Evolutionary conservation across 1,140 invertebrate genomes (phyloP), one percentile per base, ranked within the genome.

Genomic region (Drosophila punjabiensis): DNA sequence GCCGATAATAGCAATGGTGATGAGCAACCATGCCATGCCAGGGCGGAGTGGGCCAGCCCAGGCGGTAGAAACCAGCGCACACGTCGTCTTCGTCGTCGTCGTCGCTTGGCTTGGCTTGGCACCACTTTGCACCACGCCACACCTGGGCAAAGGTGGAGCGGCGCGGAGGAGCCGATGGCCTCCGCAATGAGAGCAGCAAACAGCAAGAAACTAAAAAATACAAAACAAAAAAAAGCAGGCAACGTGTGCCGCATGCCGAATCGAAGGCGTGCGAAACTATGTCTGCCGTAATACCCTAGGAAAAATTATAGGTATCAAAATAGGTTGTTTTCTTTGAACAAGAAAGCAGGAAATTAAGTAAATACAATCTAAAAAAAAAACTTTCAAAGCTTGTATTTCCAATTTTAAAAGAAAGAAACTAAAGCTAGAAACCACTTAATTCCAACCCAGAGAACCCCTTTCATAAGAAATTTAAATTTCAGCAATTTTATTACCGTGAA

Each of bases 211-310:
- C 55, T 39, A 16, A 58, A 56, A 58, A 56, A 47, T 20, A 52
- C 28, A 50, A 30, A 52, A 50, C 14, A 33, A n/a, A 53, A 55
- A 18, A 28, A 48, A 41, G 41, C 47, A 45, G 39, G 48, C 79
- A 82, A 90, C 86, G 85, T 89, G 85, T 74, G 82, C 53, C 79
- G 85, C 85, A 89, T 89, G 82, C 79, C 73, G 83, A 90, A 75
- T 86, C 59, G 81, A 71, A 82, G 85, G 86, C 85, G 85, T 89
- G 85, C 85, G 85, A 89, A 89, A 89, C 81, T 81, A 85, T 79
- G 76, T 53, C 60, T 67, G 65, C 65, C 39, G 14, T 43, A 39
- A 74, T 74, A 74, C 68, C 71, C 55, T 74, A 61, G 67, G 41
- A 74, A 74, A 74, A 73, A 7, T 18, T 7, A 33, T 11, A 61